Percentiles rank a stretch among this genome's conserved stretches.
Conservation (phyloP, 37 sponge, comb jelly and placozoan species). For the Cladorhizidae sp. region DNA sequence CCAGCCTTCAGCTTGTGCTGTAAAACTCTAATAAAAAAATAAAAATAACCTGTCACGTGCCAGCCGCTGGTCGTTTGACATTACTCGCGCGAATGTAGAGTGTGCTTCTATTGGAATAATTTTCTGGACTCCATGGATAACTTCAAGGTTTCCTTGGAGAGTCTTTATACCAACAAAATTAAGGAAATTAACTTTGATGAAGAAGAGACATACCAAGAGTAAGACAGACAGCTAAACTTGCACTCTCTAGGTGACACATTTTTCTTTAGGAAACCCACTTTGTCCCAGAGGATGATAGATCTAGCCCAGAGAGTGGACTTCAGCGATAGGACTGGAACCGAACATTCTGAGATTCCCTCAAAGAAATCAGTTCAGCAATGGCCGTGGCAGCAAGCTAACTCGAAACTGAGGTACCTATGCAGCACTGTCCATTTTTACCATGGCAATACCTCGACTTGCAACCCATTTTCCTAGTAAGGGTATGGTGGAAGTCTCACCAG, state of each 20-base stretch:
- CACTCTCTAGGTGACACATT: neutral
- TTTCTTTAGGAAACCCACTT: conserved; percentile 49
- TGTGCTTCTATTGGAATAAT: no score
- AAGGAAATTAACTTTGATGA: conserved; percentile 76
- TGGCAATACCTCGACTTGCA: no score
- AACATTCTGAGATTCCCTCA: conserved; percentile 24
- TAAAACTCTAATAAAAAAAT: no score
- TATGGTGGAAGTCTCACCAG: no score
- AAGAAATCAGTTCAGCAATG: conserved; percentile 60
- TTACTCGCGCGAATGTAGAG: no score
- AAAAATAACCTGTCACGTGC: no score
- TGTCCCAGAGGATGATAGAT: conserved; percentile 68
- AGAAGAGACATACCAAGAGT: conserved; percentile 80
- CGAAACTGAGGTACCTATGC: conserved; percentile 59
- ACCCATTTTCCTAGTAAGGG: no score
- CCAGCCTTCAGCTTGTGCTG: no score
- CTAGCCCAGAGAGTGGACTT: conserved; percentile 75
- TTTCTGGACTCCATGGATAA: neutral
- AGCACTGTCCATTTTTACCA: no score
- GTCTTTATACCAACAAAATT: conserved; percentile 44
- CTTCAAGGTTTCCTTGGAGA: conserved; percentile 69
- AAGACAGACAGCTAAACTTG: conserved; percentile 9
- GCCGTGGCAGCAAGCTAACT: conserved; percentile 74
- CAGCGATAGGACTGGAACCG: conserved; percentile 13
- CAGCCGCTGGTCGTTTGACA: no score